Conservation (phyloP, 2,888 invertebrate genomes). For the Rutpela maculata region DNA sequence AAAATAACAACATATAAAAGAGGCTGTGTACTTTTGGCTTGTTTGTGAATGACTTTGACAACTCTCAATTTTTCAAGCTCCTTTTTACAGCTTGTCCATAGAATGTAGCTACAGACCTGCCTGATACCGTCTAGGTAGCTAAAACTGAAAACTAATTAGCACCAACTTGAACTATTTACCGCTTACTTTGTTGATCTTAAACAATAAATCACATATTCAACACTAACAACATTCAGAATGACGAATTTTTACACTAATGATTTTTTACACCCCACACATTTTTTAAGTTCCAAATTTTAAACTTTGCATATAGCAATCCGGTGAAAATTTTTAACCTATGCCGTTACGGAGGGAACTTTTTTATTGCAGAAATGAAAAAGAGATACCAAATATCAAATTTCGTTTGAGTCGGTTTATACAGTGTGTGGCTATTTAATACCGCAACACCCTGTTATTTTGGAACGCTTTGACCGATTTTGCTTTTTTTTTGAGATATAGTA, state of each 20-base stretch:
- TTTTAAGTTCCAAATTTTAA: slow-evolving; percentile 30
- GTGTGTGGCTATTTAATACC: no score
- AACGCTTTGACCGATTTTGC: no score
- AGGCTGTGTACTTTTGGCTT: slow-evolving; percentile 69
- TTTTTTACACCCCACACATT: slow-evolving; percentile 32
- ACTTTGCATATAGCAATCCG: not conserved
- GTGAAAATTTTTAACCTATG: no score
- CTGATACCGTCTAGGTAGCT: slow-evolving; percentile 68
- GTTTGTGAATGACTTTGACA: slow-evolving; percentile 64
- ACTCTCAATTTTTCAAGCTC: slow-evolving; percentile 54
- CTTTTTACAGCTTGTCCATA: slow-evolving; percentile 70
- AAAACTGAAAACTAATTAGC: slow-evolving; percentile 53
- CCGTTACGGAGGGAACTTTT: no score
- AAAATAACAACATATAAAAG: slow-evolving; percentile 41
- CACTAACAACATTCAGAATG: slow-evolving; percentile 51
- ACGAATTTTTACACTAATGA: slow-evolving; percentile 21
- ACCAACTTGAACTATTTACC: slow-evolving; percentile 59
- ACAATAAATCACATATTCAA: slow-evolving; percentile 63
- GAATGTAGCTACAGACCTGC: slow-evolving; percentile 74
- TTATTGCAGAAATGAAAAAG: no score
- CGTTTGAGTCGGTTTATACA: no score
- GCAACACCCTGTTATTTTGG: no score
- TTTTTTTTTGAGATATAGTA: no score
- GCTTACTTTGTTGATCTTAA: slow-evolving; percentile 71
- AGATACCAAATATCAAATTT: no score